These are phyloP conservation scores for Melanerpes aurifrons DNA, from an alignment of 2,113 vertebrate genomes.

Conservation along the genomic window DNA sequence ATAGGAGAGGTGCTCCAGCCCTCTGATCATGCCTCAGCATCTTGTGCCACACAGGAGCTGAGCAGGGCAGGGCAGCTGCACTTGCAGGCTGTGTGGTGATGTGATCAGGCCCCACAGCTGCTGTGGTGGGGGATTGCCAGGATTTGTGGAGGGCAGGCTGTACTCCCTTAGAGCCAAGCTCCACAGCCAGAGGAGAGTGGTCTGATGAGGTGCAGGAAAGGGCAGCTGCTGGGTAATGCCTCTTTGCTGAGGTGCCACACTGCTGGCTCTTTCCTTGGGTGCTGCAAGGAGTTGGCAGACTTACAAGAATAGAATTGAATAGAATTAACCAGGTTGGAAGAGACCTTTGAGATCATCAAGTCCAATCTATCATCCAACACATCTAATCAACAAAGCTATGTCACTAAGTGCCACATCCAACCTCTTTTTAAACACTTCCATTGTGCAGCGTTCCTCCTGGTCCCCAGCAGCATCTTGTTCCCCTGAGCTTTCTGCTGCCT, in stretches of 20 bases:
- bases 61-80: background rate
- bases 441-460: background rate
- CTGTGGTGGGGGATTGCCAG: fast-evolving
- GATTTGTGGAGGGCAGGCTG: background rate
- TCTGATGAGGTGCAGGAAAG: background rate
- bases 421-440: too few relatives aligned
- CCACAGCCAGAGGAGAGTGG: fast-evolving
- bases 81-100: fast-evolving
- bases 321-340: too few relatives aligned
- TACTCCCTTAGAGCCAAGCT: fast-evolving
- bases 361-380: too few relatives aligned
- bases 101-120: fast-evolving
- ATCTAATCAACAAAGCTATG: too few relatives aligned
- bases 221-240: background rate
- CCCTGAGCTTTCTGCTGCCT: background rate
- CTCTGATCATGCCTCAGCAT: background rate
- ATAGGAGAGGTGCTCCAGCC: too few relatives aligned
- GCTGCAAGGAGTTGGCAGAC: background rate
- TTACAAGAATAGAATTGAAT: too few relatives aligned
- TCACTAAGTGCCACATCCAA: too few relatives aligned
- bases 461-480: background rate
- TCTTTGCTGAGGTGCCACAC: background rate
- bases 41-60: fast-evolving
- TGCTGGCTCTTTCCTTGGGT: background rate
- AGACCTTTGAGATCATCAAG: too few relatives aligned